Percentiles rank a stretch among this genome's conserved stretches.
phyloP scores from a whole-genome alignment of 2,113 vertebrate species.

The Petrocephalus zakoni region DNA sequence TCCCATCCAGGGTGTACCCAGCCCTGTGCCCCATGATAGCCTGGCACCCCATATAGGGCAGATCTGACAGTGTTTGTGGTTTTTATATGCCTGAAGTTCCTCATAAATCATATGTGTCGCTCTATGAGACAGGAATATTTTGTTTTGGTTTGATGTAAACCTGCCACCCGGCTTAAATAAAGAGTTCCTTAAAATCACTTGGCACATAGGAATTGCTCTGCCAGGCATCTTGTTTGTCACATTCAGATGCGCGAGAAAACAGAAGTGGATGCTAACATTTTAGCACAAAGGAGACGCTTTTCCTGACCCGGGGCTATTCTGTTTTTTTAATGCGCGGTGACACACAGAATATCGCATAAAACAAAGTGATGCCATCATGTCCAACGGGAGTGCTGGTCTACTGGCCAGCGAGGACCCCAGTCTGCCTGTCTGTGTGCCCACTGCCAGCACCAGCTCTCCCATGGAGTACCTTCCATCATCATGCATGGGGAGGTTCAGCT shows the following conservation, averaged over 20 bases:
- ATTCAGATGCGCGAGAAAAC: not conserved
- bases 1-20: not conserved
- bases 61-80: constrained; percentile 27
- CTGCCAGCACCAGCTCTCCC: not conserved
- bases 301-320: constrained; percentile 10
- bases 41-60: too few species aligned
- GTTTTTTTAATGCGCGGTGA: not conserved
- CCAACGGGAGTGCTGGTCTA: not conserved
- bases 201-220: not conserved
- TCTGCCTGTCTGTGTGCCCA: not conserved
- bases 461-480: too few species aligned
- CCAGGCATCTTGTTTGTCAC: not conserved
- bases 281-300: not conserved
- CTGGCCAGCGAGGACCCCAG: not conserved
- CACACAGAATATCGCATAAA: constrained; percentile 4
- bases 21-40: too few species aligned
- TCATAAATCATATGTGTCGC: not conserved
- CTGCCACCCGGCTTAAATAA: not conserved
- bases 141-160: not conserved
- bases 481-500: not conserved
- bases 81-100: not conserved
- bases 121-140: not conserved
- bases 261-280: constrained; percentile 6
- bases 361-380: not conserved
- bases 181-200: constrained; percentile 9